A percentile compares a stretch with the other conserved stretches of the same genome.
Evolutionary conservation across 2,797 vertebrate species (phyloP).

Genomic region (Acipenser ruthenus): DNA sequence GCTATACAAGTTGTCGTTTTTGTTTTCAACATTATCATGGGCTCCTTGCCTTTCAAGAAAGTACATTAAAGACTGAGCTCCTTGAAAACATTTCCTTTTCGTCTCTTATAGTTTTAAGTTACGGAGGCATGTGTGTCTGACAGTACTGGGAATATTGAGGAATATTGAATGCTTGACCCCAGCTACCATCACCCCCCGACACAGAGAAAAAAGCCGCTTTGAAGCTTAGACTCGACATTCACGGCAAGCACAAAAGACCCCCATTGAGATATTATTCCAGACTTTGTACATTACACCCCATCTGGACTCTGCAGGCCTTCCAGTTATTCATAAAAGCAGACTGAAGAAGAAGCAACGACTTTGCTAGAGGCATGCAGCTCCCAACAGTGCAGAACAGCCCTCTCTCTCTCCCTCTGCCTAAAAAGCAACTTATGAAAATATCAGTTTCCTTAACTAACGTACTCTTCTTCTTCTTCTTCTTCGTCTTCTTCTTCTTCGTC

Average conservation of each 20-base stretch:
- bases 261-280: conserved; percentile 67
- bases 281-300: conserved; percentile 55
- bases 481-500: conserved; percentile 28
- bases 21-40: too few species aligned
- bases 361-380: not conserved
- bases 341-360: not conserved
- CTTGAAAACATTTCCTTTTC: too few species aligned
- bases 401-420: conserved; percentile 51
- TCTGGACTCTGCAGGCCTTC: conserved; percentile 33
- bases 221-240: conserved; percentile 51
- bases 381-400: conserved; percentile 30
- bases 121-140: too few species aligned
- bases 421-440: conserved; percentile 32
- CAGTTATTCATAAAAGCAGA: not conserved
- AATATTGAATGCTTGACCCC: conserved; percentile 31
- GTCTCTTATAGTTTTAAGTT: too few species aligned
- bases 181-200: conserved; percentile 49
- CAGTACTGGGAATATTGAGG: too few species aligned
- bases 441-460: conserved; percentile 20
- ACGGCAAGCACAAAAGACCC: conserved; percentile 63
- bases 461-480: conserved; percentile 22
- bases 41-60: too few species aligned
- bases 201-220: conserved; percentile 50
- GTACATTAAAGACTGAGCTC: too few species aligned
- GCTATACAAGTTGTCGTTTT: too few species aligned